phyloP scores from a whole-genome alignment of 2,888 invertebrate species.

The Phorcus lineatus region DNA sequence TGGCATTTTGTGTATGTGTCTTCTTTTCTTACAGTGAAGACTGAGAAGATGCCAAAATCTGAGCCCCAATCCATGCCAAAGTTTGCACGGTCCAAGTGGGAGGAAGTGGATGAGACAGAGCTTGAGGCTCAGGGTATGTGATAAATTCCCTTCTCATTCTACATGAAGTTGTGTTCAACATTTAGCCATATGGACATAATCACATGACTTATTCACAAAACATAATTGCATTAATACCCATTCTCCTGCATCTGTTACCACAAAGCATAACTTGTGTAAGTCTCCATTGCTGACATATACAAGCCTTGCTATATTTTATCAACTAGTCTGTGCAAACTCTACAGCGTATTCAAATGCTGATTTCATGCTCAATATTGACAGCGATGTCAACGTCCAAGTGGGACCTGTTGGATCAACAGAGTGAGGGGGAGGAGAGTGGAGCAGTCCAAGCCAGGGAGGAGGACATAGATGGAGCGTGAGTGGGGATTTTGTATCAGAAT shows the following conservation, averaged over 20 bases:
- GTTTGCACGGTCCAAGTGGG: slow-evolving; percentile 95
- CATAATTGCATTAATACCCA: too few relatives aligned
- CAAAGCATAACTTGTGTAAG: too few relatives aligned
- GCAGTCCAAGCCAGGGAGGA: slow-evolving; percentile 56
- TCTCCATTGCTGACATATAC: too few relatives aligned
- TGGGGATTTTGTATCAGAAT: slow-evolving; percentile 10
- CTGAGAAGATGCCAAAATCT: slow-evolving; percentile 19
- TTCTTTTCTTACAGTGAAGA: neutral
- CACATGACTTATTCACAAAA: too few relatives aligned
- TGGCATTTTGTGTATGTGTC: too few relatives aligned
- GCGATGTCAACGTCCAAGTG: slow-evolving; percentile 92
- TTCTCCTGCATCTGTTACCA: too few relatives aligned
- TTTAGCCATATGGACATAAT: too few relatives aligned
- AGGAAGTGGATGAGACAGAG: slow-evolving; percentile 92
- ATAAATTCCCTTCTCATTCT: too few relatives aligned
- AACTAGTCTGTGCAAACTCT: too few relatives aligned
- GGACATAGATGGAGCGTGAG: slow-evolving; percentile 68
- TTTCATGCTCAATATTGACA: slow-evolving; percentile 51
- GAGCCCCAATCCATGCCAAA: slow-evolving; percentile 41
- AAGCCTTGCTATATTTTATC: too few relatives aligned
- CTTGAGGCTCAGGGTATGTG: slow-evolving; percentile 80
- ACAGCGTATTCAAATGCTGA: too few relatives aligned
- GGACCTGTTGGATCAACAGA: slow-evolving; percentile 83
- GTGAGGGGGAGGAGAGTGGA: slow-evolving; percentile 66
- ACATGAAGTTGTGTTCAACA: too few relatives aligned